A percentile compares a stretch with the other conserved stretches of the same genome.
Conservation (phyloP, 2,113 vertebrate species). For the Zosterops japonicus region DNA sequence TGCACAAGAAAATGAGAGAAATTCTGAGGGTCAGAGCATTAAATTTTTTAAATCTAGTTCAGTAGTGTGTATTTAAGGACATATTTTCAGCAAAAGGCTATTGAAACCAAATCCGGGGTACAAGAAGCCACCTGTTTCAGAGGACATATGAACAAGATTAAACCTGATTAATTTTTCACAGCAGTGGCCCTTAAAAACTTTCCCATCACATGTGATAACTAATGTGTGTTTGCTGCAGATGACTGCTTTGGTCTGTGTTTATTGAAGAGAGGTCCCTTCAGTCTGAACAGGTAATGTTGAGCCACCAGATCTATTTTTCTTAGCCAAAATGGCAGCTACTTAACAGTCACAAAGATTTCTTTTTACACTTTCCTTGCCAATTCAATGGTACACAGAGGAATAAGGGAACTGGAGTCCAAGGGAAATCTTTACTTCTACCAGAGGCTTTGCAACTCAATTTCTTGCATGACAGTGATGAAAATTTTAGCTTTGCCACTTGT, state of each 20-base stretch:
- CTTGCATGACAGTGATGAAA: neutral
- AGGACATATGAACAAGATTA: neutral
- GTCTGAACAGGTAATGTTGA: neutral
- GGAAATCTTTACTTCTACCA: neutral
- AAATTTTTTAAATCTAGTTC: neutral
- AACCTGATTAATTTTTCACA: constrained; percentile 8
- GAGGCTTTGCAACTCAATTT: neutral
- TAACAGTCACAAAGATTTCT: neutral
- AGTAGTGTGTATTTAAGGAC: neutral
- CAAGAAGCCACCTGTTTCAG: constrained; percentile 1
- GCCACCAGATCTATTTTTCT: neutral
- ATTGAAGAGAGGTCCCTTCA: neutral
- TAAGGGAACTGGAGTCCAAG: neutral
- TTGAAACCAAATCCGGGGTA: neutral
- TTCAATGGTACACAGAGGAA: neutral
- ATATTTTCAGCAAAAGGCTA: neutral
- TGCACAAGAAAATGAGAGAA: neutral
- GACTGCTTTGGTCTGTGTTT: neutral
- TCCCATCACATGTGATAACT: neutral
- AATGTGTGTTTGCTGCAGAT: neutral
- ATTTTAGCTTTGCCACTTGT: neutral
- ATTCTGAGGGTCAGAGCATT: neutral
- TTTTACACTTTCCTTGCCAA: neutral
- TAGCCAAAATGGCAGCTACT: neutral
- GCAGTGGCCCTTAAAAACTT: neutral